These are phyloP conservation scores for Sycophaga agraensis DNA, from an alignment of 1,140 invertebrate species.

Conservation along the genomic window DNA sequence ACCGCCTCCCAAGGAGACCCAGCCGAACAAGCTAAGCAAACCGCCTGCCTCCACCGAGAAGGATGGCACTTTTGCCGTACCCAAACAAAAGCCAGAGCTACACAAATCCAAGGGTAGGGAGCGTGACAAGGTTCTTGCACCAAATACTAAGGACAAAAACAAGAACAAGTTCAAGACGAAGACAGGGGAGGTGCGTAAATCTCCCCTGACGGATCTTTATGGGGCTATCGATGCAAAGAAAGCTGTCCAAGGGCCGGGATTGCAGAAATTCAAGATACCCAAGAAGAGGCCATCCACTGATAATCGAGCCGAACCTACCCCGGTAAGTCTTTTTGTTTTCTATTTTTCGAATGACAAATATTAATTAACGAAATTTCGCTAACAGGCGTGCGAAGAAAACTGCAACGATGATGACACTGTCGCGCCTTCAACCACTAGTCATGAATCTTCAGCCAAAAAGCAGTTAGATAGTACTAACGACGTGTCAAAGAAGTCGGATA, in stretches of 20 bases:
- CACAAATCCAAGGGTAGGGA: conserved; percentile 7
- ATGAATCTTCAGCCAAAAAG: not conserved
- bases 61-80: not conserved
- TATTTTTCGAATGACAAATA: no score
- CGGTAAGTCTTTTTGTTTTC: not conserved
- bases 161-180: conserved; percentile 16
- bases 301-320: not conserved
- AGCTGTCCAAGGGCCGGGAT: conserved; percentile 7
- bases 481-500: not conserved
- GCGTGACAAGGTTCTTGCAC: not conserved
- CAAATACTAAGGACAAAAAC: conserved; percentile 6
- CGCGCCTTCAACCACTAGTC: not conserved
- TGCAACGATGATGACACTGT: not conserved
- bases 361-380: no score
- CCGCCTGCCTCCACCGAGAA: conserved; percentile 4
- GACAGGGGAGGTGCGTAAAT: not conserved
- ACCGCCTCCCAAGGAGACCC: conserved; percentile 17
- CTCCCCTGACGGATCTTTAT: conserved; percentile 18
- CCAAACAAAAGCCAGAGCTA: not conserved
- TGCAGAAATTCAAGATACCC: conserved; percentile 28
- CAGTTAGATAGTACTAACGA: not conserved
- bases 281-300: conserved; percentile 23
- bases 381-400: conserved; percentile 8
- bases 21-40: conserved; percentile 12
- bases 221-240: conserved; percentile 24